A percentile compares a stretch with the other conserved stretches of the same genome.
Conservation (phyloP, 2,888 invertebrate genomes). For the Drosophila kuntzei region DNA sequence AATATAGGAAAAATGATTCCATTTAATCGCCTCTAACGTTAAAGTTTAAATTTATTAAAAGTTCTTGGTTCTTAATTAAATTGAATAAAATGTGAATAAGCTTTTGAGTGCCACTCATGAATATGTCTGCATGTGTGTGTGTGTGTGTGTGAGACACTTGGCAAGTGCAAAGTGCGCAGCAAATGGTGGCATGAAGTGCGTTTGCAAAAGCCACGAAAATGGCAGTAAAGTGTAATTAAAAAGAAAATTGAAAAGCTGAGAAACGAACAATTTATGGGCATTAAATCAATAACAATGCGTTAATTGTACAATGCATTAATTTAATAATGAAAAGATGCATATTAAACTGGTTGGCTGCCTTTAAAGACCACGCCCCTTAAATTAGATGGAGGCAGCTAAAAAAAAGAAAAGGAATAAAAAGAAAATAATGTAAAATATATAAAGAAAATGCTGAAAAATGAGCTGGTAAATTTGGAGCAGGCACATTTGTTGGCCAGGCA, state of each 20-base stretch:
- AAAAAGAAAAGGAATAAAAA: conserved; percentile 1
- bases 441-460: conserved; percentile 44
- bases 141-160: conserved; percentile 12
- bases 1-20: not conserved
- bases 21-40: not conserved
- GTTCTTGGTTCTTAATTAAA: not conserved
- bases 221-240: conserved; percentile 56
- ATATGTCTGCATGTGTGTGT: not conserved
- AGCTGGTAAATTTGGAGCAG: conserved; percentile 42
- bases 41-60: not conserved
- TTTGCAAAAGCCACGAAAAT: conserved; percentile 11
- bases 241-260: conserved; percentile 12
- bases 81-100: conserved; percentile 1
- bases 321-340: conserved; percentile 8
- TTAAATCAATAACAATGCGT: conserved; percentile 54
- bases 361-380: conserved; percentile 50
- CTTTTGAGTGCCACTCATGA: conserved; percentile 10
- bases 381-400: conserved; percentile 40
- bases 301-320: conserved; percentile 33
- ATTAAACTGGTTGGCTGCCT: conserved; percentile 31
- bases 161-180: conserved; percentile 25
- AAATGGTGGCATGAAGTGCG: conserved; percentile 35
- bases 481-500: conserved; percentile 45
- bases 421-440: conserved; percentile 23
- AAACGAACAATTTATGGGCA: conserved; percentile 57